Percentiles rank a stretch among this genome's conserved stretches.
Conservation (phyloP, 2,888 invertebrate species). For the Empis stercorea region DNA sequence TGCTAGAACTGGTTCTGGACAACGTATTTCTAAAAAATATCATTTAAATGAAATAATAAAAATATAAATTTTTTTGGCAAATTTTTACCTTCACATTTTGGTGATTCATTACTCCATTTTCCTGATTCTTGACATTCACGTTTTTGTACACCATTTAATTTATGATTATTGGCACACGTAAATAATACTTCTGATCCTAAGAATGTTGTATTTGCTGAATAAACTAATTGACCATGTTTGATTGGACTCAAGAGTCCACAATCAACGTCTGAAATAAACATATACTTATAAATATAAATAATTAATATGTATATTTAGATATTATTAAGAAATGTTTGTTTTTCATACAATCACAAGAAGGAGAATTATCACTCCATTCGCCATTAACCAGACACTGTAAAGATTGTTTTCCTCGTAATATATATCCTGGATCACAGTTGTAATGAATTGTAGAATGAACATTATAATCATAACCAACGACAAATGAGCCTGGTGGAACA, state of each 20-base stretch:
- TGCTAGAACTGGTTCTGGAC: slow-evolving; percentile 69
- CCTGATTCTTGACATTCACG: slow-evolving; percentile 61
- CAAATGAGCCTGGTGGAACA: slow-evolving; percentile 72
- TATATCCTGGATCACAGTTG: slow-evolving; percentile 75
- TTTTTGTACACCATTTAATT: slow-evolving; percentile 59
- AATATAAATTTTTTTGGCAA: no score
- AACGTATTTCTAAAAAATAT: slow-evolving; percentile 67
- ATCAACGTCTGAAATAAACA: slow-evolving; percentile 60
- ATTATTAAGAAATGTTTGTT: not conserved
- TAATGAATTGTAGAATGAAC: slow-evolving; percentile 78
- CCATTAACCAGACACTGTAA: slow-evolving; percentile 63
- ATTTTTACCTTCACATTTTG: slow-evolving; percentile 59
- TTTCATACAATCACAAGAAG: slow-evolving; percentile 70
- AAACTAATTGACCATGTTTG: slow-evolving; percentile 62
- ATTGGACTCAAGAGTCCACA: slow-evolving; percentile 74
- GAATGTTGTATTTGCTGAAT: slow-evolving; percentile 66
- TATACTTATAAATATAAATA: no score
- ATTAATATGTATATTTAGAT: no score
- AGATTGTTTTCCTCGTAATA: slow-evolving; percentile 56
- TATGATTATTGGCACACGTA: slow-evolving; percentile 65
- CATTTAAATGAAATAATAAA: no score
- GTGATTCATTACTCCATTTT: slow-evolving; percentile 71
- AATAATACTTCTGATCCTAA: slow-evolving; percentile 69
- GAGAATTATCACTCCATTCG: slow-evolving; percentile 72
- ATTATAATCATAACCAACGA: slow-evolving; percentile 80